Conservation (phyloP, 92 coral and sea anemone genomes). For the Pocillopora meandrina region DNA sequence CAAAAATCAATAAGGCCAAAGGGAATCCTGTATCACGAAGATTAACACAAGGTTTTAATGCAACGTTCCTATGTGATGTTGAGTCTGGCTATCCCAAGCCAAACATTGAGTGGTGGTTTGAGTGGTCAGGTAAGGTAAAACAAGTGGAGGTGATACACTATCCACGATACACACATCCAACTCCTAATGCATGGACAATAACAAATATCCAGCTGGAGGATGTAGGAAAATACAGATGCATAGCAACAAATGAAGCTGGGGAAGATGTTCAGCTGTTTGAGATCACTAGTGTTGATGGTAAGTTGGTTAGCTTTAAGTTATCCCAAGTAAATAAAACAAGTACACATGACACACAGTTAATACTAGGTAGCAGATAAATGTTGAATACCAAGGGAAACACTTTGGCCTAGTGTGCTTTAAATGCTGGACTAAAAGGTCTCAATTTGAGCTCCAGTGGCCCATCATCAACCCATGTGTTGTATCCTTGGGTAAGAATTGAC, state of each 20-base stretch:
- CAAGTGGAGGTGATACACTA: neutral
- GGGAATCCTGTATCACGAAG: neutral
- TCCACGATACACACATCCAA: slow-evolving; percentile 13
- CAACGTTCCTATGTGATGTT: slow-evolving; percentile 29
- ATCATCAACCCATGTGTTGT: no score
- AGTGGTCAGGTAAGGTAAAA: neutral
- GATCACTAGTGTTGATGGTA: slow-evolving; percentile 47
- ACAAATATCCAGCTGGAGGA: slow-evolving; percentile 4
- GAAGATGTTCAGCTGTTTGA: slow-evolving; percentile 17
- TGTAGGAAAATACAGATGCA: slow-evolving; percentile 34
- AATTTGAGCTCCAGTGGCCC: no score
- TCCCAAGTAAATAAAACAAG: neutral
- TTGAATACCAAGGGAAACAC: no score
- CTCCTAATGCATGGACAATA: slow-evolving; percentile 14
- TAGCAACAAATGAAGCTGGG: slow-evolving; percentile 65
- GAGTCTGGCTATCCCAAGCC: slow-evolving; percentile 48
- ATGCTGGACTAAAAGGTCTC: no score
- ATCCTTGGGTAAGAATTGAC: no score
- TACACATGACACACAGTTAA: no score
- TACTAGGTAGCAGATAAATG: no score
- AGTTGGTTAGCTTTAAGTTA: neutral
- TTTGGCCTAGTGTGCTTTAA: no score
- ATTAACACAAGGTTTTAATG: slow-evolving; percentile 30
- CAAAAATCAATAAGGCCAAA: slow-evolving; percentile 2
- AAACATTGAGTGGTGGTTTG: slow-evolving; percentile 43